These are phyloP conservation scores for Cheilosia urbana DNA, from an alignment of 2,888 invertebrate genomes.

Conservation along the genomic window DNA sequence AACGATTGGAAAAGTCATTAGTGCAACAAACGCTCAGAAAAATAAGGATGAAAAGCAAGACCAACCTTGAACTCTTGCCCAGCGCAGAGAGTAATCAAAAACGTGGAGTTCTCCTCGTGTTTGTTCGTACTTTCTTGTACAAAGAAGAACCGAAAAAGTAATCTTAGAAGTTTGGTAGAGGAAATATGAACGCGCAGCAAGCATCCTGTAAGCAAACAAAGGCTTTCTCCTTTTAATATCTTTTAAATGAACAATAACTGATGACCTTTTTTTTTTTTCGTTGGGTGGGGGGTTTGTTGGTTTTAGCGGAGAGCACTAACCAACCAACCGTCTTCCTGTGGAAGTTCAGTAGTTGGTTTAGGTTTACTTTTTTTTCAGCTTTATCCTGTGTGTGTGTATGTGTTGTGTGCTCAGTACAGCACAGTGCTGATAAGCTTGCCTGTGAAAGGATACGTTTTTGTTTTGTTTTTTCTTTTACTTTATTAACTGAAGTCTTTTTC, in stretches of 20 bases:
- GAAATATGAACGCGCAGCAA: slow-evolving; percentile 61
- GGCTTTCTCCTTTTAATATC: slow-evolving; percentile 53
- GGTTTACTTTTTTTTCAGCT: too few relatives aligned
- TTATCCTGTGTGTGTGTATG: too few relatives aligned
- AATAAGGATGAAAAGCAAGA: not conserved
- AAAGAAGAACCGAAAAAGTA: slow-evolving; percentile 51
- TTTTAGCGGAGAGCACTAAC: too few relatives aligned
- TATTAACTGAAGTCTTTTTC: slow-evolving; percentile 18
- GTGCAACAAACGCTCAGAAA: slow-evolving; percentile 18
- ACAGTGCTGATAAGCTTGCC: too few relatives aligned
- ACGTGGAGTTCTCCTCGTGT: slow-evolving; percentile 10
- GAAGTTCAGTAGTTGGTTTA: not conserved
- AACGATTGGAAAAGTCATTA: slow-evolving; percentile 63
- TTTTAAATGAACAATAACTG: slow-evolving; percentile 64
- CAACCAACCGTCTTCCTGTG: not conserved
- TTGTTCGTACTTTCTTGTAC: slow-evolving; percentile 47
- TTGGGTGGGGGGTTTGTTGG: not conserved
- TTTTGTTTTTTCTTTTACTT: not conserved
- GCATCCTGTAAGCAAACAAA: slow-evolving; percentile 45
- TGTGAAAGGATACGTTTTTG: too few relatives aligned
- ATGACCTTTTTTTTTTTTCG: slow-evolving; percentile 12
- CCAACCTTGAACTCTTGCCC: slow-evolving; percentile 18
- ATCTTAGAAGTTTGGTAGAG: slow-evolving; percentile 65
- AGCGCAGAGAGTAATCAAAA: slow-evolving; percentile 12
- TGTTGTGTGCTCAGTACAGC: too few relatives aligned